phyloP scores from a whole-genome alignment of 30 jellyfish, hydroid and myxozoan species.

The Hydractinia echinata region DNA sequence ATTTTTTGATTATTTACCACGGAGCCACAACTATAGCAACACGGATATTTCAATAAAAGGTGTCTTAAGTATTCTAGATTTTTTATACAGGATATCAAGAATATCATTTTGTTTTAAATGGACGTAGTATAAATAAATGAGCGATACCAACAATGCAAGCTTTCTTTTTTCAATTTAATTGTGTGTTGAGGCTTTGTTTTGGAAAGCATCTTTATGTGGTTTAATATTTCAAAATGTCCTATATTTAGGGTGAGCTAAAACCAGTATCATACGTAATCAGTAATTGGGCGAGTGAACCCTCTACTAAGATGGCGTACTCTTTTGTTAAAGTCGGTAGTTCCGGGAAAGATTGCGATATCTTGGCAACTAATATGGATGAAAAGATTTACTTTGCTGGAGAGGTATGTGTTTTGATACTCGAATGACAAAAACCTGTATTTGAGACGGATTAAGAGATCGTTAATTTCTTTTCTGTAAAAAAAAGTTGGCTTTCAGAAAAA shows the following conservation, averaged over 20 bases:
- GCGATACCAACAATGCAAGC: too few relatives aligned
- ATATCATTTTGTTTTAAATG: too few relatives aligned
- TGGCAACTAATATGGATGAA: slow-evolving; percentile 50
- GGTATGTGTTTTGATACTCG: slow-evolving; percentile 36
- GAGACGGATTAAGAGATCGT: not conserved
- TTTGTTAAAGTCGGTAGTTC: slow-evolving; percentile 60
- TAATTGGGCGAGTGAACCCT: slow-evolving; percentile 61
- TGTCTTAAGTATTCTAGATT: too few relatives aligned
- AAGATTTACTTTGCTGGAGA: slow-evolving; percentile 87
- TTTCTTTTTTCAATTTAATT: too few relatives aligned
- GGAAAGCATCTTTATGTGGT: too few relatives aligned
- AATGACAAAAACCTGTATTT: not conserved
- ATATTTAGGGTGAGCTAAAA: slow-evolving; percentile 41
- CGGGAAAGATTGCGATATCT: slow-evolving; percentile 66
- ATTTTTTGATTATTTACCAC: too few relatives aligned
- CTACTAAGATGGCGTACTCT: slow-evolving; percentile 83
- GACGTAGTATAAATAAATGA: too few relatives aligned
- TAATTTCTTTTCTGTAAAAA: not conserved
- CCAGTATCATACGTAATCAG: slow-evolving; percentile 52
- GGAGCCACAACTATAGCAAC: too few relatives aligned
- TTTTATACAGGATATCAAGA: too few relatives aligned
- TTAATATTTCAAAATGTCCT: not conserved
- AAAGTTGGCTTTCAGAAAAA: not conserved
- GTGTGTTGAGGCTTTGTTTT: too few relatives aligned
- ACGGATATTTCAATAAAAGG: too few relatives aligned